Evolutionary conservation across 1,140 invertebrate genomes (phyloP), one percentile per base, ranked within the genome.

Genomic region (Pseudoatta argentina): DNA sequence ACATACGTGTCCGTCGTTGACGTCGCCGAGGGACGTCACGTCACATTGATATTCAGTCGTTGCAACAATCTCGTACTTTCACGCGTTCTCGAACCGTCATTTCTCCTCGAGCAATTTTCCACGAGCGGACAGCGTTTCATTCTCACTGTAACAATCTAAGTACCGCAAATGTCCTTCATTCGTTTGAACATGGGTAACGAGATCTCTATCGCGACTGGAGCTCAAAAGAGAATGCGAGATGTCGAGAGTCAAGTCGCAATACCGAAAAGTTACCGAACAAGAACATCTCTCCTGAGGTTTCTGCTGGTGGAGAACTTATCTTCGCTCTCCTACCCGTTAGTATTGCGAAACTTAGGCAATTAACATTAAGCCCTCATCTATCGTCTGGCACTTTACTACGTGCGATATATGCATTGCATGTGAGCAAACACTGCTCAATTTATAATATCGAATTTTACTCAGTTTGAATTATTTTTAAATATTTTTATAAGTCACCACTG

Each of bases 21-120:
- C 67, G 67, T 73, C 55, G 48, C 16, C 18, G 67, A 44, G 21
- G 10, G 27, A 82, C 79, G 55, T 82, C 79, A 82, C 79, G 55
- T 82, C 79, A 82, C 44, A 34, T 59, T 39, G 34, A 30, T 44
- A 73, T 82, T 61, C 55, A 39, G 55, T 51, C 39, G 39, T 10
- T 21, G 53, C n/a, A 18, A 48, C 53, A 53, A 59, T 16, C 1
- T 48, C 27, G 18, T 30, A 14, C 67, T 27, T 51, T 51, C 48
- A 14, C 53, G 24, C 3, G 48, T 57, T 8, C 21, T 14, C 66
- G 55, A 66, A 8, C 72, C 39, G 67, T 82, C 79, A 61, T 27
- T 69, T 59, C 12, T 2, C 18, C 1, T 61, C 79, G 48, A 57
- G 5, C 21, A 8, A 5, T 44, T 18, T 77, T 34, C 34, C 34